Conservation (phyloP, 2,888 invertebrate genomes). For the Sylvicola cinctus region DNA sequence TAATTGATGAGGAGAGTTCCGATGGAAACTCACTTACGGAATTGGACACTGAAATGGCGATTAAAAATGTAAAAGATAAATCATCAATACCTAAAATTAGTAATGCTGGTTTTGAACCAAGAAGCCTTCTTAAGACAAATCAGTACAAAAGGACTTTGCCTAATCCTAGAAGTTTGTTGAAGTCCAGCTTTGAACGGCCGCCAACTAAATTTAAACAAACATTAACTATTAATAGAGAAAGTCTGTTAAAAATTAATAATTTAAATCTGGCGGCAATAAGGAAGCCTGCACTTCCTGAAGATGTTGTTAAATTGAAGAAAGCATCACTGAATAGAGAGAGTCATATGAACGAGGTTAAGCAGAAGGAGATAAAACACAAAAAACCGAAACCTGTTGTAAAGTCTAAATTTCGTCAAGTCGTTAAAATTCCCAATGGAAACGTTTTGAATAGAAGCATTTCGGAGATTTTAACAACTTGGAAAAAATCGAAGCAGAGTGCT, state of each 20-base stretch:
- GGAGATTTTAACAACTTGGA: background rate
- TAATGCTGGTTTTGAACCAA: no score
- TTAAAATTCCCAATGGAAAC: background rate
- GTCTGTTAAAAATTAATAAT: slow-evolving; percentile 6
- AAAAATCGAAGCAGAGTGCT: background rate
- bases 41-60: no score
- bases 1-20: background rate
- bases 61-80: no score
- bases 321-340: background rate
- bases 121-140: no score
- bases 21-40: background rate
- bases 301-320: background rate
- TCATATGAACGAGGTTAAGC: no score
- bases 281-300: background rate
- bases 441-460: background rate
- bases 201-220: slow-evolving; percentile 10
- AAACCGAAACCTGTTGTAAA: background rate
- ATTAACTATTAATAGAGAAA: slow-evolving; percentile 6
- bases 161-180: slow-evolving; percentile 5
- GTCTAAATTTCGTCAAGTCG: slow-evolving; percentile 1
- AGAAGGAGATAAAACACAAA: background rate
- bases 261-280: background rate
- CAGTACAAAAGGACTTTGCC: background rate
- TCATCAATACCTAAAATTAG: no score
- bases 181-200: slow-evolving; percentile 5